Base-by-base conservation (phyloP, 2,113 vertebrate species). In the Pholis gunnellus region DNA sequence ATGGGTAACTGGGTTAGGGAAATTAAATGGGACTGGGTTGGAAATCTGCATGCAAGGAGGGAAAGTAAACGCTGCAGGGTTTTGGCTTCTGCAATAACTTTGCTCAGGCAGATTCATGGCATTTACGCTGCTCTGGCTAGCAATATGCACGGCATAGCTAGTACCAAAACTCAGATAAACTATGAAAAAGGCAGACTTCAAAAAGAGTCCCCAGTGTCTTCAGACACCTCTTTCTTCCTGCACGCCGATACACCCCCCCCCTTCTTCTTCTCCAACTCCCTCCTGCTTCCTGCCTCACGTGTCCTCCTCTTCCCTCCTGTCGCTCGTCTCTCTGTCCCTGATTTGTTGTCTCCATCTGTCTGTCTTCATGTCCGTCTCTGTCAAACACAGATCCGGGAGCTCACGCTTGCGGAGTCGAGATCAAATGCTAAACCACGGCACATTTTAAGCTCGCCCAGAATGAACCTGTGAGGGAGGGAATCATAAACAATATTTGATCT, bases 401-500 rank as follows among this genome's bases (percentile, higher is more conserved):
- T 69, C 22, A 6, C 67, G 70, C 88, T 78, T 11, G 34, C 74
- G 76, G 61, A 85, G 78, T 36, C n/a, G 1, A 87, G 91, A 93
- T 93, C 82, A 93, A 90, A 92, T 83, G 87, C 85, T 84, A 72
- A 91, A 84, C 85, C 57, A 5, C 60, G 31, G 78, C 75, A 73
- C 84, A 54, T 86, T 85, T 89, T 87, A 88, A 86, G 80, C 81
- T 85, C 42, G 79, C 83, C 86, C 90, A 88, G 71, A 89, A 91
- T 88, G 79, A 91, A 92, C 83, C 84, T 82, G 79, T 42, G n/a
- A 84, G 87, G 82, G 79, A 84, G 71, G 79, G 75, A 89, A 92
- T 84, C 86, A 89, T 83, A 90, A 94, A 92, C 88, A 92, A 82
- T 88, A 90, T 94, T 90, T 93, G 84, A 92, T 92, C 89, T 89